phyloP scores from a whole-genome alignment of 2,113 vertebrate genomes.

The Capreolus pygargus region DNA sequence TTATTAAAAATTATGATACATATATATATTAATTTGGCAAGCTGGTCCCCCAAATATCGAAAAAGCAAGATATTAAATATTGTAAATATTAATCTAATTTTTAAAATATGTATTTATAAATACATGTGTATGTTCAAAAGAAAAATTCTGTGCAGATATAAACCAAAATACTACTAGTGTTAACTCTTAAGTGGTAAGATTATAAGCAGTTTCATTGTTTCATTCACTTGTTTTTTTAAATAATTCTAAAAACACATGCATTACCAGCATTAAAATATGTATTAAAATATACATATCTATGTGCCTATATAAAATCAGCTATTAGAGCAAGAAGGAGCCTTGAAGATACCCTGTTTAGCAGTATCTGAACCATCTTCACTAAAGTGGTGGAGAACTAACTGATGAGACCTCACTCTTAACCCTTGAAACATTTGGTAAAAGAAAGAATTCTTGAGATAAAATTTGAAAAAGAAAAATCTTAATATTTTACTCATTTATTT shows the following conservation, averaged over 20 bases:
- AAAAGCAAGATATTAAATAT: neutral
- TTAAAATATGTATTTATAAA: neutral
- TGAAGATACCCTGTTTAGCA: neutral
- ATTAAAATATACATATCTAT: neutral
- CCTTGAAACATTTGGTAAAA: neutral
- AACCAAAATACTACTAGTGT: neutral
- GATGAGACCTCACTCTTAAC: neutral
- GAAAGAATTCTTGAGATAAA: neutral
- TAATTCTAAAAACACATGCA: neutral
- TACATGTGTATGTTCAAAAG: neutral
- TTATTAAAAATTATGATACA: neutral
- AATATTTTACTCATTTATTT: neutral
- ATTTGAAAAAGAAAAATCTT: neutral
- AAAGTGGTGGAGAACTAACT: neutral
- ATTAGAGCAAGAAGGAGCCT: neutral
- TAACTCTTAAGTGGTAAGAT: slow-evolving; percentile 1
- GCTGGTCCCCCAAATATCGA: neutral
- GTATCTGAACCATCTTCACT: neutral
- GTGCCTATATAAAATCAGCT: neutral
- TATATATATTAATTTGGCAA: neutral
- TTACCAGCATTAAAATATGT: neutral
- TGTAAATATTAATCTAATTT: neutral
- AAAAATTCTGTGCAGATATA: neutral
- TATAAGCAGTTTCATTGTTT: neutral
- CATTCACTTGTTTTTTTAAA: neutral